Evolutionary conservation across 2,888 invertebrate genomes (phyloP).

Genomic region (Eurytoma adleriae): DNA sequence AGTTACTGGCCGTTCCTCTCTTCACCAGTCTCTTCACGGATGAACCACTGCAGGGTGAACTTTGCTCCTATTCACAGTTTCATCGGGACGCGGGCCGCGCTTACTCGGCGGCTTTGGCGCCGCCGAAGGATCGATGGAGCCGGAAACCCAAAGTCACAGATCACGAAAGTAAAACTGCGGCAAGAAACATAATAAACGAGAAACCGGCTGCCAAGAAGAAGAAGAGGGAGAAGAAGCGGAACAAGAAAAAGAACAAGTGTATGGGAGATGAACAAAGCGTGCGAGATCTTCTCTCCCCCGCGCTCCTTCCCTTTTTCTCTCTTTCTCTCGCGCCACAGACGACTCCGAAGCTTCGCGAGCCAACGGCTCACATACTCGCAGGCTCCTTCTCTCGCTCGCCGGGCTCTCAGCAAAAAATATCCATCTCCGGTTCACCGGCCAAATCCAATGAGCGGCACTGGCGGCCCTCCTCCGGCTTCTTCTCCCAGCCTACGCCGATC

Average conservation of each 20-base stretch:
- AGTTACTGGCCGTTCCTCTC: background rate
- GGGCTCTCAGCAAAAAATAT: conserved; percentile 12
- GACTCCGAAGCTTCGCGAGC: background rate
- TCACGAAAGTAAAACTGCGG: conserved; percentile 2
- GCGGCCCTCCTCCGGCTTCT: background rate
- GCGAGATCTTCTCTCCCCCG: conserved; percentile 27
- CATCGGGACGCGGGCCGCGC: too few species aligned
- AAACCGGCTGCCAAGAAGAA: conserved; percentile 4
- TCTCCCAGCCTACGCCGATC: background rate
- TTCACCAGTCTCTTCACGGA: background rate
- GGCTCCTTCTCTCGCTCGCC: conserved; percentile 6
- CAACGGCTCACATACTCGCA: conserved; percentile 4
- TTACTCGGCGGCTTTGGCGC: background rate
- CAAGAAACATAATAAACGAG: conserved; percentile 9
- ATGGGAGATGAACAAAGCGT: conserved; percentile 18
- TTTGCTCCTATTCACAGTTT: background rate
- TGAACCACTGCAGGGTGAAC: background rate
- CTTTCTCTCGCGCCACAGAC: background rate
- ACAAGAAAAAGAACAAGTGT: conserved; percentile 10
- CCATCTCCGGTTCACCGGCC: conserved; percentile 24
- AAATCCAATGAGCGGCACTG: conserved; percentile 16
- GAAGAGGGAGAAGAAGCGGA: conserved; percentile 1
- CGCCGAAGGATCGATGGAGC: background rate
- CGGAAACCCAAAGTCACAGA: conserved; percentile 10
- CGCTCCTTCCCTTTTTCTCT: background rate